These are phyloP conservation scores for Chrysemys picta DNA, from an alignment of 2,113 vertebrate genomes.

Conservation along the genomic window DNA sequence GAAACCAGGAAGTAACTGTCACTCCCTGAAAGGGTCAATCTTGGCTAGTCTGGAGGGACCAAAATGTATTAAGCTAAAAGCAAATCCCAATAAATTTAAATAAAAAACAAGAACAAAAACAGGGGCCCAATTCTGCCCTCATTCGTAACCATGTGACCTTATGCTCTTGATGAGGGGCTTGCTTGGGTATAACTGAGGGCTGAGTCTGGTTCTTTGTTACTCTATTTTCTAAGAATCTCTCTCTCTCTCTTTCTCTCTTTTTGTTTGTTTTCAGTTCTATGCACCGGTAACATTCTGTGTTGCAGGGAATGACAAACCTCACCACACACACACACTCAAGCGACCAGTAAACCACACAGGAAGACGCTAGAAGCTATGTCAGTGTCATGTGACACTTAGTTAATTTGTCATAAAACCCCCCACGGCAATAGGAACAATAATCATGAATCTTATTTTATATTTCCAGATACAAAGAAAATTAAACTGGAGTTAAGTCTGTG, in stretches of 20 bases:
- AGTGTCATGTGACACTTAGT: not conserved
- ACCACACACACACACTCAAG: fast-evolving
- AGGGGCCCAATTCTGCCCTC: not conserved
- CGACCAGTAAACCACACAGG: not conserved
- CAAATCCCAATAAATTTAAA: not conserved
- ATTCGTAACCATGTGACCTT: not conserved
- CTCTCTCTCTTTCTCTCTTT: not conserved
- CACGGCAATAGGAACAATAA: not conserved
- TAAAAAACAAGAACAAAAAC: not conserved
- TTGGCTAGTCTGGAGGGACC: not conserved
- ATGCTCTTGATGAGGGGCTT: not conserved
- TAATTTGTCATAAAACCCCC: not conserved
- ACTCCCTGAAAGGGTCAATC: not conserved
- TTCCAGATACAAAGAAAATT: not conserved
- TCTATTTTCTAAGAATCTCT: not conserved
- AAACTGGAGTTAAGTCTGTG: not conserved
- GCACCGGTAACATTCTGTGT: not conserved
- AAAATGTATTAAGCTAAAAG: not conserved
- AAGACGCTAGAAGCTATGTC: not conserved
- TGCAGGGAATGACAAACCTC: not conserved
- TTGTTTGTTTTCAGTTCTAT: not conserved
- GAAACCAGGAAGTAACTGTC: not conserved
- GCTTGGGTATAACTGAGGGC: not conserved
- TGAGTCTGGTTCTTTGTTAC: not conserved
- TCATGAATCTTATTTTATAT: not conserved